phyloP scores from a whole-genome alignment of 2,797 vertebrate species.

The Spizella passerina region DNA sequence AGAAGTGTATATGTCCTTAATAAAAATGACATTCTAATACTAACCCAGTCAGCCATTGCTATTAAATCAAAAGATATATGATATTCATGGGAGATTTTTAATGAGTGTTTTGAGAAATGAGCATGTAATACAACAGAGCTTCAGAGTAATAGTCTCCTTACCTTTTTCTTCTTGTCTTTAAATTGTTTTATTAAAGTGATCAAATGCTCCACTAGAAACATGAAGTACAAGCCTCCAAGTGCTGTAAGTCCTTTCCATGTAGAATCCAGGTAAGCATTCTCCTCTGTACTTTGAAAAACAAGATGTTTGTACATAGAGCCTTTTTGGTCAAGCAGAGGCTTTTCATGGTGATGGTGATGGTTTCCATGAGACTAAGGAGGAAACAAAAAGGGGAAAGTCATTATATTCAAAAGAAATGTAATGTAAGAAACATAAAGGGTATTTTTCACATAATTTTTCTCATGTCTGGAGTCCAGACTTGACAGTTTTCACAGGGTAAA shows the following conservation, averaged over 20 bases:
- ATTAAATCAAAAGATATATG: not conserved
- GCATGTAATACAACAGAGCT: not conserved
- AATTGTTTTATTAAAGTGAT: constrained; percentile 96
- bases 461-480: not conserved
- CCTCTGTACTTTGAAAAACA: constrained; percentile 68
- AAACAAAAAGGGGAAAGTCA: not conserved
- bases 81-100: not conserved
- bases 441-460: not conserved
- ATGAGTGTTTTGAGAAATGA: not conserved
- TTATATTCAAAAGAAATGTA: not conserved
- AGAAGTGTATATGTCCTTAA: not conserved
- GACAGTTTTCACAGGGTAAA: not conserved
- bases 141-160: constrained; percentile 51
- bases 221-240: constrained; percentile 92
- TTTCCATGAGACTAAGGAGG: constrained; percentile 77
- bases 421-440: not conserved
- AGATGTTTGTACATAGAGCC: constrained; percentile 70
- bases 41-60: not conserved
- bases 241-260: constrained; percentile 95
- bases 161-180: constrained; percentile 98
- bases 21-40: not conserved
- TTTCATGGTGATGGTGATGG: constrained; percentile 76
- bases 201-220: constrained; percentile 97
- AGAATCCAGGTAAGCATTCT: constrained; percentile 82
- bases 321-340: constrained; percentile 63